These are phyloP conservation scores for Palloptera scutellata DNA, from an alignment of 2,888 invertebrate species.

Conservation along the genomic window DNA sequence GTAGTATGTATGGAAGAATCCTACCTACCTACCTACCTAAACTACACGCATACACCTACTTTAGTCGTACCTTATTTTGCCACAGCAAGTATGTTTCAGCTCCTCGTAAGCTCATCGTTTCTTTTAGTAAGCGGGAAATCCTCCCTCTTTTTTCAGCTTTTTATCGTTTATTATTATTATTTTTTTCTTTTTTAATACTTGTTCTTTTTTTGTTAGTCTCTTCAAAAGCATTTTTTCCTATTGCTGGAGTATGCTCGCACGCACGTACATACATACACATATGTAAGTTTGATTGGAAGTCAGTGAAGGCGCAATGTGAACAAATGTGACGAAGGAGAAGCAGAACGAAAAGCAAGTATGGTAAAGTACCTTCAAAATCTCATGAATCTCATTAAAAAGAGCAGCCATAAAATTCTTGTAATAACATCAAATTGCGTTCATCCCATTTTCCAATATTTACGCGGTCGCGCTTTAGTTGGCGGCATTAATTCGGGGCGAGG, in stretches of 20 bases:
- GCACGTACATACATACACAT: background rate
- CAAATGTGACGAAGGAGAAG: background rate
- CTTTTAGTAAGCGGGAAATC: slow-evolving; percentile 31
- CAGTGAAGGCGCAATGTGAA: background rate
- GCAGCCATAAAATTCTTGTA: slow-evolving; percentile 52
- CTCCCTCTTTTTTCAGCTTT: slow-evolving; percentile 30
- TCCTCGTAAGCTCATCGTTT: no score
- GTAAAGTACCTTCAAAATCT: slow-evolving; percentile 39
- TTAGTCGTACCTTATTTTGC: no score
- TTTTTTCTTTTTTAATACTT: background rate
- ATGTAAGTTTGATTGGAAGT: background rate
- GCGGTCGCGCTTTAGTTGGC: background rate
- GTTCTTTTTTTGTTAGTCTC: background rate
- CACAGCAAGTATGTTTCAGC: no score
- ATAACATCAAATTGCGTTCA: slow-evolving; percentile 53
- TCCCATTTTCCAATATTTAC: slow-evolving; percentile 47
- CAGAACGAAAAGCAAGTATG: background rate
- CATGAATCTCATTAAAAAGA: slow-evolving; percentile 53
- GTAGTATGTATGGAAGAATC: background rate
- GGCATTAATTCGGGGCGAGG: background rate
- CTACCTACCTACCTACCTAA: no score
- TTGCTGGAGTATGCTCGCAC: background rate
- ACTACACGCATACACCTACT: no score
- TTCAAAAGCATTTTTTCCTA: background rate
- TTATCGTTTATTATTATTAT: slow-evolving; percentile 9